phyloP scores from a whole-genome alignment of 2,113 vertebrate genomes.

The Ictalurus punctatus region DNA sequence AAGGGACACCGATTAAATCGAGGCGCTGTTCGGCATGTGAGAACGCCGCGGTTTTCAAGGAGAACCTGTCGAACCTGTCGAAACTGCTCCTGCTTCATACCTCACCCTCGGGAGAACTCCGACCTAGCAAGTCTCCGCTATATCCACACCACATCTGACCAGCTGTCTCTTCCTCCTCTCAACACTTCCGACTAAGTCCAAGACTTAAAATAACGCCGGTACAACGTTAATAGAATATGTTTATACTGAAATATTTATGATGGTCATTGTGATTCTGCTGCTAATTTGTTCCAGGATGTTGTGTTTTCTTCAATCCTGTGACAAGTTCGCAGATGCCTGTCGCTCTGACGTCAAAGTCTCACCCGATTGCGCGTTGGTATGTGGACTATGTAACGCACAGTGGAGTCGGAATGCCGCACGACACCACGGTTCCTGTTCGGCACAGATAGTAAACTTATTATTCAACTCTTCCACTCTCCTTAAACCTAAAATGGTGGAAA shows the following conservation, averaged over 20 bases:
- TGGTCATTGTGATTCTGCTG: neutral
- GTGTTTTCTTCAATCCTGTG: neutral
- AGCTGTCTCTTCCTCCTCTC: neutral
- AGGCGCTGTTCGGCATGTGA: neutral
- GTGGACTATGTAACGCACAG: neutral
- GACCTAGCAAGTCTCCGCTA: neutral
- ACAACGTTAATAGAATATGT: neutral
- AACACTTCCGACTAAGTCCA: neutral
- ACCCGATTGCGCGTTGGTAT: neutral
- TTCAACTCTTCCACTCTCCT: neutral
- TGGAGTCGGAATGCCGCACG: neutral
- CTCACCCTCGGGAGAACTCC: neutral
- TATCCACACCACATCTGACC: constrained; percentile 17
- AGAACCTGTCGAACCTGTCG: neutral
- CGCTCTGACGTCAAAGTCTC: neutral
- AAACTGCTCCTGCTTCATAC: neutral
- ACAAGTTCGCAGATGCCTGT: neutral
- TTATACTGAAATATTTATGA: no score
- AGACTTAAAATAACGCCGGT: constrained; percentile 14
- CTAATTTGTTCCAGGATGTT: neutral
- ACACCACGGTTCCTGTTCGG: neutral
- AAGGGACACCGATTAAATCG: neutral
- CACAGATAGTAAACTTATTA: neutral
- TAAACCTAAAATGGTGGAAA: neutral
- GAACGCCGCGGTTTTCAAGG: neutral